Conservation (phyloP, 1,140 invertebrate species). For the Nylanderia fulva region DNA sequence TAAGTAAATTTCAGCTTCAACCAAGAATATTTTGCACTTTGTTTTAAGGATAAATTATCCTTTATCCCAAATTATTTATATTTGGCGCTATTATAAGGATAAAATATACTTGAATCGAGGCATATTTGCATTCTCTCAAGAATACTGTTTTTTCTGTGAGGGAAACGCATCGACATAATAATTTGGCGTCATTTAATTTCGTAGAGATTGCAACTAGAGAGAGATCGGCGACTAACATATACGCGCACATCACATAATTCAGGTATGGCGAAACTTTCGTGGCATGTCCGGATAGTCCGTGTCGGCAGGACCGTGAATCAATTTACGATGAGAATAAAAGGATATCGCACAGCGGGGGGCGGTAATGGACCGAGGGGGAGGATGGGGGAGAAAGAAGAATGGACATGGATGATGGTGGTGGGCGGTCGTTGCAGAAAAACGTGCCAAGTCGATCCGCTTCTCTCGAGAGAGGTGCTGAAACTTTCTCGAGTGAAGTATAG, state of each 20-base stretch:
- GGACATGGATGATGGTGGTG: conserved; percentile 43
- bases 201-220: background rate
- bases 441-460: conserved; percentile 45
- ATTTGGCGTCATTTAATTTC: background rate
- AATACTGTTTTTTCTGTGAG: no score
- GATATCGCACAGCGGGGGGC: conserved; percentile 51
- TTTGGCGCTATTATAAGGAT: no score
- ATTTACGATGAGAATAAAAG: conserved; percentile 72
- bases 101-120: no score
- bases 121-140: no score
- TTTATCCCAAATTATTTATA: no score
- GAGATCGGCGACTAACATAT: conserved; percentile 34
- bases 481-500: conserved; percentile 49
- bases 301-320: conserved; percentile 64
- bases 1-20: no score
- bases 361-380: background rate
- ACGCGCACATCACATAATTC: conserved; percentile 60
- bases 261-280: conserved; percentile 59
- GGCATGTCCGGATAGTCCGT: conserved; percentile 6
- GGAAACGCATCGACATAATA: background rate
- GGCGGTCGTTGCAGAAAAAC: conserved; percentile 24
- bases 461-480: conserved; percentile 55
- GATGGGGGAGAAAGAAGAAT: conserved; percentile 22
- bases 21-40: no score
- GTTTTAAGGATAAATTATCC: no score